phyloP scores from a whole-genome alignment of 2,113 vertebrate species.

The Anhinga anhinga region DNA sequence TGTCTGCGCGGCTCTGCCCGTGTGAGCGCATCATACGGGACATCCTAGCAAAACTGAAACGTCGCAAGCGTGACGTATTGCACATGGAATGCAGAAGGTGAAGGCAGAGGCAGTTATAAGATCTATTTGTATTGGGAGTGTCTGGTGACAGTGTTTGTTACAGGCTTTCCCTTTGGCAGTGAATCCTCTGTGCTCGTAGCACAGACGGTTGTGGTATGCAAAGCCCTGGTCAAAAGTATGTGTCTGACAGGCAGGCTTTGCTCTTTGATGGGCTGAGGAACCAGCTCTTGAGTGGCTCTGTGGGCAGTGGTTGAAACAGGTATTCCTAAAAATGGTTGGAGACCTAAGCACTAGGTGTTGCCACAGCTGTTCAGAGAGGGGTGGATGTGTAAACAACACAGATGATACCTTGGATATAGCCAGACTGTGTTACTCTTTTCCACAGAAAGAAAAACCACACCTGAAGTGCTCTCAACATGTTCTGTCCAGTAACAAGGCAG shows the following conservation, averaged over 20 bases:
- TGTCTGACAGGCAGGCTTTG: not conserved
- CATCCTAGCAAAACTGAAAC: not conserved
- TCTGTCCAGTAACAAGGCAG: not conserved
- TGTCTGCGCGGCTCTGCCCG: not conserved
- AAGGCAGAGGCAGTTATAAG: not conserved
- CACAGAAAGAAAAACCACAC: not conserved
- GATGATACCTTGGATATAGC: not conserved
- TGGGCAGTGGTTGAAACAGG: not conserved
- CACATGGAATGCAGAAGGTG: not conserved
- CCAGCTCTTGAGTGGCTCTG: not conserved
- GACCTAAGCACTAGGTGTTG: fast-evolving
- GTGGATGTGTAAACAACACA: not conserved
- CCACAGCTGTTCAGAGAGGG: not conserved
- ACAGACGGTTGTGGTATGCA: not conserved
- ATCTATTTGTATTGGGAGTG: not conserved
- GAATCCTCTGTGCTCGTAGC: not conserved
- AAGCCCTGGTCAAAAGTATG: not conserved
- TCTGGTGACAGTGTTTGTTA: not conserved
- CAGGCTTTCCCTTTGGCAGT: not conserved
- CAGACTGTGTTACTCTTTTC: not conserved
- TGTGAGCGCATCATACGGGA: not conserved
- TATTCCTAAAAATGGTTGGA: not conserved
- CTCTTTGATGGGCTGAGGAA: not conserved
- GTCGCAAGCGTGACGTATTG: not conserved
- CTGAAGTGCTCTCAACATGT: not conserved